These are phyloP conservation scores for Plectropomus leopardus DNA, from an alignment of 2,113 vertebrate species.

Conservation along the genomic window DNA sequence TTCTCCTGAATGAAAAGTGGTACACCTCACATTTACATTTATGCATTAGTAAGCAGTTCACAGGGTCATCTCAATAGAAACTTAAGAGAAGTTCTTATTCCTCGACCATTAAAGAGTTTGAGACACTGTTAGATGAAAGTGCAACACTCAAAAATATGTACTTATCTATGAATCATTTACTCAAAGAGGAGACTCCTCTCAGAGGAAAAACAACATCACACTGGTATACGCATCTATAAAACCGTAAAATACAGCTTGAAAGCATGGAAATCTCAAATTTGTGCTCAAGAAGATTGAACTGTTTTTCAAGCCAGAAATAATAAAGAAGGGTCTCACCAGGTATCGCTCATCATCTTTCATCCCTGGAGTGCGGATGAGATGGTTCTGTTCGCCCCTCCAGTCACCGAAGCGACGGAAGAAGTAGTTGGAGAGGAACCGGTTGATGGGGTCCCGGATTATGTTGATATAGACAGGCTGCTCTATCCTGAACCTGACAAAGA, in stretches of 20 bases:
- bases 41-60: neutral
- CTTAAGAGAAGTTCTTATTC: neutral
- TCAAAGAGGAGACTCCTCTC: neutral
- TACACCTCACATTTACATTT: neutral
- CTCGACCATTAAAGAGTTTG: neutral
- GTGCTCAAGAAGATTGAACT: neutral
- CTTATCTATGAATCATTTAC: neutral
- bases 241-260: neutral
- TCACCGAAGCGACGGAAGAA: conserved; percentile 99
- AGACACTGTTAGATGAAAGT: neutral
- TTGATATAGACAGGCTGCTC: conserved; percentile 98
- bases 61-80: neutral
- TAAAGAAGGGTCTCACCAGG: conserved; percentile 87
- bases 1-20: neutral
- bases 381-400: conserved; percentile 98
- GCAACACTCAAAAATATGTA: neutral
- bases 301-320: neutral
- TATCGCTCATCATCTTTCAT: conserved; percentile 99
- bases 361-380: conserved; percentile 96
- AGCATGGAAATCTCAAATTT: neutral
- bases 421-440: conserved; percentile 97
- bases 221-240: neutral
- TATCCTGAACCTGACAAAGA: conserved; percentile 91
- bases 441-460: conserved; percentile 98
- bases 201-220: neutral